Conservation (phyloP, 2,113 vertebrate species). For the Hirundichthys speculiger region DNA sequence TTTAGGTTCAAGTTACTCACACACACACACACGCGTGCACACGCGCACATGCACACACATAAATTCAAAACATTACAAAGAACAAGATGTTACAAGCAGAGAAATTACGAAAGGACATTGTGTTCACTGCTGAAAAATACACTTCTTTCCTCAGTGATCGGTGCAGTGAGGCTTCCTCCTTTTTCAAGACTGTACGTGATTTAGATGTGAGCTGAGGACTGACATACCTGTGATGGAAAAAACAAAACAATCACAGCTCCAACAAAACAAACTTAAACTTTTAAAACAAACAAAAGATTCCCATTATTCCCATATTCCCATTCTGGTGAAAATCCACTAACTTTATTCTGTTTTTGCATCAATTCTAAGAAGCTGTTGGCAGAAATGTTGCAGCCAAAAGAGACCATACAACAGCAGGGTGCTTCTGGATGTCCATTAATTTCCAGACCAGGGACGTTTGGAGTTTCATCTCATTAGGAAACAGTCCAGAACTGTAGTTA, state of each 20-base stretch:
- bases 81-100: conserved; percentile 65
- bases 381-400: conserved; percentile 4
- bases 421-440: conserved; percentile 53
- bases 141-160: conserved; percentile 7
- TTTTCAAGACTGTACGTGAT: no score
- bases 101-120: conserved; percentile 56
- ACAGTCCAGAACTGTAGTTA: conserved; percentile 36
- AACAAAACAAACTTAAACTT: no score
- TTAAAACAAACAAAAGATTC: no score
- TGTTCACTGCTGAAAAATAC: conserved; percentile 41
- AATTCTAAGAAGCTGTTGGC: conserved; percentile 16
- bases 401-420: conserved; percentile 16
- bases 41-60: conserved; percentile 31
- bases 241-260: background rate
- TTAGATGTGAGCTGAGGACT: background rate
- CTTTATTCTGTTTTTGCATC: conserved; percentile 6
- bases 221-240: background rate
- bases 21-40: conserved; percentile 13
- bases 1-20: conserved; percentile 75
- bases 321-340: background rate
- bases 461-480: conserved; percentile 56
- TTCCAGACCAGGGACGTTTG: conserved; percentile 49
- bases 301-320: no score
- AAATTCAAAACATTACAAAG: conserved; percentile 46
- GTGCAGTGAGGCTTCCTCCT: background rate